Evolutionary conservation across 2,888 invertebrate genomes (phyloP).

Genomic region (Lasioglossum lativentre): DNA sequence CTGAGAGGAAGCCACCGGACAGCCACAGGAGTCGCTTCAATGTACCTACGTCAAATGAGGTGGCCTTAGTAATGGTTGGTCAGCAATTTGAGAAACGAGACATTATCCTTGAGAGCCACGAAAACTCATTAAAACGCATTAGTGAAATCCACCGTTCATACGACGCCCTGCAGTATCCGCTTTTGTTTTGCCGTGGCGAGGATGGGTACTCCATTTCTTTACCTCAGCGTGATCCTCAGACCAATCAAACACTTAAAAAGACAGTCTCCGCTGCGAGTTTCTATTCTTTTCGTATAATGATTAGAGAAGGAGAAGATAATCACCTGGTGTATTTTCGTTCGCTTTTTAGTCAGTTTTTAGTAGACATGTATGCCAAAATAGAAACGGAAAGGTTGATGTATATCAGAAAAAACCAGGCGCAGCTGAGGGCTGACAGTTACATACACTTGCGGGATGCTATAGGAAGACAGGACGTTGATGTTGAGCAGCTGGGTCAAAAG

Average conservation of each 20-base stretch:
- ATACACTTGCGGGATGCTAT: too few relatives aligned
- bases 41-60: too few relatives aligned
- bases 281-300: constrained; percentile 71
- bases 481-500: constrained; percentile 33
- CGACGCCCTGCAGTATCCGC: constrained; percentile 82
- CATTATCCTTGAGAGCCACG: too few relatives aligned
- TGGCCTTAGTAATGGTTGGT: too few relatives aligned
- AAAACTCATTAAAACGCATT: constrained; percentile 28
- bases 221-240: too few relatives aligned
- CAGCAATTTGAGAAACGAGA: too few relatives aligned
- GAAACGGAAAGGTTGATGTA: constrained; percentile 79
- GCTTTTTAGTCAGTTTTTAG: constrained; percentile 79
- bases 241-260: too few relatives aligned
- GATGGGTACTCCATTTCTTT: too few relatives aligned
- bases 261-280: constrained; percentile 51
- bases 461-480: constrained; percentile 46
- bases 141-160: constrained; percentile 77
- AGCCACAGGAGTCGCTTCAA: too few relatives aligned
- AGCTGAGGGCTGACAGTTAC: too few relatives aligned
- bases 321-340: constrained; percentile 72
- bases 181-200: constrained; percentile 69
- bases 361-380: constrained; percentile 82
- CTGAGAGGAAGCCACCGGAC: too few relatives aligned
- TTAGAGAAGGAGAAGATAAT: constrained; percentile 69
- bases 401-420: constrained; percentile 63